Base-by-base conservation (phyloP, 2,888 invertebrate genomes). In the Phorcus lineatus region DNA sequence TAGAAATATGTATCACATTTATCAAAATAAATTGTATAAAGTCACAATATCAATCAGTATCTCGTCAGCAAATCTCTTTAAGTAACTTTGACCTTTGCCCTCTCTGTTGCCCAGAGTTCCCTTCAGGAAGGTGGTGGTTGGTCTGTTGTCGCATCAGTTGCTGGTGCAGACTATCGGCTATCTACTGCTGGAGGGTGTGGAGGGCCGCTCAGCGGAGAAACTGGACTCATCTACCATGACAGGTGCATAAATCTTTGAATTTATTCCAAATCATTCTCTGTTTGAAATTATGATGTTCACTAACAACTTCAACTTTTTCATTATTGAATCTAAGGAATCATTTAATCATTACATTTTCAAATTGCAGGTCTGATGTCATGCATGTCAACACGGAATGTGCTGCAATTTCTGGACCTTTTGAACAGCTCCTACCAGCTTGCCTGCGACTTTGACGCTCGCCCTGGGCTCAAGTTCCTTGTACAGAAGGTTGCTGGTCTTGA, bases 71-170 rank as follows among this genome's bases (percentile, higher is more conserved):
- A 47, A 11, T 13, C 47, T 11, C 1, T 1, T 47, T 1, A 13
- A 47, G 11, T 47, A 47, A 1, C 47, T 47, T 47, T 13, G 13
- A 47, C 7, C 11, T 47, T 13, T 9, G 1, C 47, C 7, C 13
- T 47, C 9, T 57, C 19, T 57, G 0, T 74, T n/a, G 74, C 80
- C n/a, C 88, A 94, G 97, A 86, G 97, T 98, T 83, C 97, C 98
- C 2, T 96, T 98, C 90, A 95, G 96, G 90, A 97, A 96, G 86
- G 93, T 98, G 77, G 96, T 98, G 0, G 96, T 98, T 2, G 97
- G 98, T 1, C 95, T 98, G 81, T 92, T 98, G 85, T 97, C 98
- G 6, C 98, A 98, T 93, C 98, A 98, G 94, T 96, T 98, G 95
- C 94, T 98, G 78, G 95, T 98, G 52, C 98, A 98, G 94, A 96